Percentiles rank a stretch among this genome's conserved stretches.
Evolutionary conservation across 2,113 vertebrate species (phyloP).

Genomic region (Proteles cristata): DNA sequence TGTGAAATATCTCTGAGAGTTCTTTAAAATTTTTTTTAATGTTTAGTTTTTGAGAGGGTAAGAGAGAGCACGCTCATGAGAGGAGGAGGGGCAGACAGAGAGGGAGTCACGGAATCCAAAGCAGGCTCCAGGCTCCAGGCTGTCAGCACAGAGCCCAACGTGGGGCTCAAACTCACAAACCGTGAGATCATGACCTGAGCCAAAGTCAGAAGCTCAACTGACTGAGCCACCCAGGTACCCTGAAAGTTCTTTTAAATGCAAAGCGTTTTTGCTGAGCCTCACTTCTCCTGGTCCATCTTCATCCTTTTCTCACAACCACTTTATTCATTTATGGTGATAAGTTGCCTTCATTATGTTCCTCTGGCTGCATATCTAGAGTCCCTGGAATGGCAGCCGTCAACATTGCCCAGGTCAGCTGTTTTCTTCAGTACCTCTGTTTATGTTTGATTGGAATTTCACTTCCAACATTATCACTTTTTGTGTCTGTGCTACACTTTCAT

Average conservation of each 20-base stretch:
- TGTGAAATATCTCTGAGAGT: slow-evolving; percentile 44
- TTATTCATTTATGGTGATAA: slow-evolving; percentile 32
- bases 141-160: too few relatives aligned
- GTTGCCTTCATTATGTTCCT: slow-evolving; percentile 7
- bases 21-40: not conserved
- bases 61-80: too few relatives aligned
- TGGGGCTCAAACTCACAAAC: too few relatives aligned
- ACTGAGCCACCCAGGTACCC: too few relatives aligned
- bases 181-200: too few relatives aligned
- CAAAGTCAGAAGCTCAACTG: too few relatives aligned
- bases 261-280: not conserved
- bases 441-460: slow-evolving; percentile 25
- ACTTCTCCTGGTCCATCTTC: slow-evolving; percentile 33
- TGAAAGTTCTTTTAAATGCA: not conserved
- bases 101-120: too few relatives aligned
- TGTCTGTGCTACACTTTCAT: slow-evolving; percentile 42
- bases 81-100: too few relatives aligned
- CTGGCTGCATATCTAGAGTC: not conserved
- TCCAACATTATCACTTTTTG: not conserved
- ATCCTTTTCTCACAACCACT: slow-evolving; percentile 17
- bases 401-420: not conserved
- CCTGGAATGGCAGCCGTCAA: not conserved
- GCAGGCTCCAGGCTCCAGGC: too few relatives aligned
- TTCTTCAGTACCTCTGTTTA: not conserved
- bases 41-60: too few relatives aligned